Conservation (phyloP, 1,140 invertebrate species). For the Drosophila fuyamai region DNA sequence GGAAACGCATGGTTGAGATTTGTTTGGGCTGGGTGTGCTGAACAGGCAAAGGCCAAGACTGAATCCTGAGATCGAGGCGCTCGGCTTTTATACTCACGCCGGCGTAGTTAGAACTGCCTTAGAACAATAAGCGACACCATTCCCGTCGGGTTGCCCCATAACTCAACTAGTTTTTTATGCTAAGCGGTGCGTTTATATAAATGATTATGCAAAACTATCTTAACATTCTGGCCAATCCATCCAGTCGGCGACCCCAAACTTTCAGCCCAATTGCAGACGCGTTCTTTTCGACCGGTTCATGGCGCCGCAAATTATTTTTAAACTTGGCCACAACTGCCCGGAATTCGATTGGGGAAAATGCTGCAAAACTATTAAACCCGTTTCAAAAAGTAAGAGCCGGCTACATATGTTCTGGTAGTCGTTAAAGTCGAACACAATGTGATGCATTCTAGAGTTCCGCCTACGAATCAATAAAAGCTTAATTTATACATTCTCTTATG, state of each 20-base stretch:
- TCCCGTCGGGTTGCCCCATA: constrained; percentile 69
- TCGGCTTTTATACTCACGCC: constrained; percentile 61
- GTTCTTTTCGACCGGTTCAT: constrained; percentile 59
- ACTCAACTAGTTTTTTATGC: constrained; percentile 74
- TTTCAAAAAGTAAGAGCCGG: constrained; percentile 54
- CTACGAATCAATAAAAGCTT: constrained; percentile 49
- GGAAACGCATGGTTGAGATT: constrained; percentile 61
- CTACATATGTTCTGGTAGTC: constrained; percentile 53
- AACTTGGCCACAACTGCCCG: constrained; percentile 25
- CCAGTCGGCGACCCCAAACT: constrained; percentile 53
- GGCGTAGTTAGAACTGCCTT: constrained; percentile 28
- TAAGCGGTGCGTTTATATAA: constrained; percentile 75
- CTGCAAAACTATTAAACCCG: constrained; percentile 67
- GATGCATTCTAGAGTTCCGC: constrained; percentile 56
- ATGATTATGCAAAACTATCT: constrained; percentile 79
- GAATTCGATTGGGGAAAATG: constrained; percentile 51
- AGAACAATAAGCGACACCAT: constrained; percentile 61
- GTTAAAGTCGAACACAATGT: constrained; percentile 57
- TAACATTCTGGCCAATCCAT: constrained; percentile 28
- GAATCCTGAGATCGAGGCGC: constrained; percentile 59
- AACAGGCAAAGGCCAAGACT: constrained; percentile 67
- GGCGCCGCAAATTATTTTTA: constrained; percentile 25
- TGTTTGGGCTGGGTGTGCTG: constrained; percentile 35
- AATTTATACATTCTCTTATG: constrained; percentile 39
- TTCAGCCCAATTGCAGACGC: constrained; percentile 59